Base-by-base conservation (phyloP, 2,888 invertebrate genomes). In the Danaus chrysippus region DNA sequence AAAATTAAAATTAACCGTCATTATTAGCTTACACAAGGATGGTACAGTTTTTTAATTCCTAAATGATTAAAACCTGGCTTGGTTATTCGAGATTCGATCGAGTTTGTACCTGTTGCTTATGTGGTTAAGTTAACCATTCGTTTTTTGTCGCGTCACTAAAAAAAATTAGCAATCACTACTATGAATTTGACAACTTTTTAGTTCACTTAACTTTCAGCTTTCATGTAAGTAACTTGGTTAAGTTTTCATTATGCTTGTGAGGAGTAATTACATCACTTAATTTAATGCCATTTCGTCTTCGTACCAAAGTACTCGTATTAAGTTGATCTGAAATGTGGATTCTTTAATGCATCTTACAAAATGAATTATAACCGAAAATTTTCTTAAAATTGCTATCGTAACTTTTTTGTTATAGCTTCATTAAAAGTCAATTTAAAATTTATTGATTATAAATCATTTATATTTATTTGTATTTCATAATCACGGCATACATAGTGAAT, bases 381-480 rank as follows among this genome's bases (percentile, higher is more conserved):
- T 34, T 34, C 6, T 34, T 34, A 5, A 34, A 34, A 34, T 34
- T 34, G 23, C 23, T 5, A 34, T 34, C 23, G 8, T 5, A 5
- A 34, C 6, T 1, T 34, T 34, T 34, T 34, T 34, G 23, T 34
- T 6, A 42, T 13, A 42, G 2, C n/a, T 41, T 13, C 6, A n/a
- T n/a, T n/a, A n/a, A n/a, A n/a, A n/a, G n/a, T n/a, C n/a, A n/a
- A n/a, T n/a, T n/a, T n/a, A n/a, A n/a, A n/a, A n/a, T n/a, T n/a
- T n/a, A n/a, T n/a, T n/a, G n/a, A n/a, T n/a, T n/a, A n/a, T n/a
- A n/a, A 8, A 42, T 43, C 15, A 19, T 5, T 44, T 43, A 23
- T 13, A 41, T 9, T 41, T 49, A 13, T 58, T 19, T 44, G 43
- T 59, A 53, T 54, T n/a, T 53, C 5, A 13, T 54, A 10, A 57